Percentiles rank a stretch among this genome's conserved stretches.
Evolutionary conservation across 1,140 invertebrate species (phyloP).

Genomic region (Oscheius sp.): DNA sequence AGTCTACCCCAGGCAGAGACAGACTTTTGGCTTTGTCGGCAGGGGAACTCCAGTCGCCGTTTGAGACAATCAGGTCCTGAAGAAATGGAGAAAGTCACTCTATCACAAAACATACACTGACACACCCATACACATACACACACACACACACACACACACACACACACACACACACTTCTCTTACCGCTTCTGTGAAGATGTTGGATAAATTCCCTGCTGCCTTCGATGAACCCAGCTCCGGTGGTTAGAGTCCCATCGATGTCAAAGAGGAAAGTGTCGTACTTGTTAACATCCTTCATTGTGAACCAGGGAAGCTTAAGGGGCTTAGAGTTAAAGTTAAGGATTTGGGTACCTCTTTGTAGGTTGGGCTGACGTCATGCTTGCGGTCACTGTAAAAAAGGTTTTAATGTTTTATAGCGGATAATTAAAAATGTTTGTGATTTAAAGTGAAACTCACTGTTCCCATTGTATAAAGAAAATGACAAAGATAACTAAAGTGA

Average conservation of each 20-base stretch:
- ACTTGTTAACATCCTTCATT: background rate
- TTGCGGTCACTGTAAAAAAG: too few relatives aligned
- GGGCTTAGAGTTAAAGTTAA: too few relatives aligned
- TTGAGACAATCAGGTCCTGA: background rate
- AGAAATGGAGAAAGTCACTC: too few relatives aligned
- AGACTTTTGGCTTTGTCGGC: background rate
- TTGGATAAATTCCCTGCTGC: background rate
- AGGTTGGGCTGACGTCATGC: too few relatives aligned
- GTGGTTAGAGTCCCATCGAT: background rate
- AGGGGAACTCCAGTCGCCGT: background rate
- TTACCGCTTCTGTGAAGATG: background rate
- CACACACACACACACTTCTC: too few relatives aligned
- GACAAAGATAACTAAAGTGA: background rate
- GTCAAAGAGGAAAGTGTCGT: conserved; percentile 1
- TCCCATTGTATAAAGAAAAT: background rate
- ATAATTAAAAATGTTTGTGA: too few relatives aligned
- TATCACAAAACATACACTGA: too few relatives aligned
- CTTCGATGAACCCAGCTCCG: background rate
- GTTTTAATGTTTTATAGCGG: too few relatives aligned
- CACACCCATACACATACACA: too few relatives aligned
- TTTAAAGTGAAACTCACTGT: too few relatives aligned
- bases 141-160: too few relatives aligned
- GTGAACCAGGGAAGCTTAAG: background rate
- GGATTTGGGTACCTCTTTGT: too few relatives aligned
- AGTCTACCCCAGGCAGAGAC: background rate